These are phyloP conservation scores for Acridotheres tristis DNA, from an alignment of 2,797 vertebrate genomes.

Conservation along the genomic window DNA sequence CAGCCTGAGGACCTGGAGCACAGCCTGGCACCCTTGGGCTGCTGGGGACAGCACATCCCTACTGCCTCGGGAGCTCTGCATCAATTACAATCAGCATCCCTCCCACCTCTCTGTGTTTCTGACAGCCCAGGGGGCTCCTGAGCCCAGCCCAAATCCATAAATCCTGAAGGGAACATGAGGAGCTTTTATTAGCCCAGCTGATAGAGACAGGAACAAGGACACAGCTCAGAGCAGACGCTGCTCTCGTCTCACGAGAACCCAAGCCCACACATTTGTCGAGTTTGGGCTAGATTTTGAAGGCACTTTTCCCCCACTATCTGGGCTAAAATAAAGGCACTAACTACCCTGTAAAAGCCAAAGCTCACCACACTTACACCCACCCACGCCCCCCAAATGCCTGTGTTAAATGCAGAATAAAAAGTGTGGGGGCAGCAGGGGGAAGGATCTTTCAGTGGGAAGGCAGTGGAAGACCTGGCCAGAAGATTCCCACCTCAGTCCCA, in stretches of 20 bases:
- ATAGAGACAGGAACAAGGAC: constrained; percentile 4
- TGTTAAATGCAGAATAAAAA: not conserved
- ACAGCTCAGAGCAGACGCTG: not conserved
- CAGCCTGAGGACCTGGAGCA: not conserved
- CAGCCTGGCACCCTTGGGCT: not conserved
- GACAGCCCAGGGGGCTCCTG: not conserved
- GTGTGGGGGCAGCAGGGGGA: not conserved
- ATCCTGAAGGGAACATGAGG: constrained; percentile 5
- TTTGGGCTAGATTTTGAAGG: not conserved
- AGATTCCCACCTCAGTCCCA: not conserved
- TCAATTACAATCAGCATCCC: not conserved
- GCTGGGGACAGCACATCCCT: not conserved
- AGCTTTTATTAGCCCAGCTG: constrained; percentile 11
- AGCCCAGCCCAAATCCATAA: not conserved
- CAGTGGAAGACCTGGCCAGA: rapidly evolving
- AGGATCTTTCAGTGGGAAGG: not conserved
- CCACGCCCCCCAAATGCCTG: not conserved
- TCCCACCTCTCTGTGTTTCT: not conserved
- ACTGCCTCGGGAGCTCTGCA: not conserved
- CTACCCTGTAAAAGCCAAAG: not conserved
- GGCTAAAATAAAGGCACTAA: not conserved
- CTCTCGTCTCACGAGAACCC: not conserved
- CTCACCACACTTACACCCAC: not conserved
- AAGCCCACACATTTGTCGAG: not conserved
- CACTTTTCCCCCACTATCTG: not conserved